Evolutionary conservation across 1,140 invertebrate genomes (phyloP).

Genomic region (Bombyx mandarina): DNA sequence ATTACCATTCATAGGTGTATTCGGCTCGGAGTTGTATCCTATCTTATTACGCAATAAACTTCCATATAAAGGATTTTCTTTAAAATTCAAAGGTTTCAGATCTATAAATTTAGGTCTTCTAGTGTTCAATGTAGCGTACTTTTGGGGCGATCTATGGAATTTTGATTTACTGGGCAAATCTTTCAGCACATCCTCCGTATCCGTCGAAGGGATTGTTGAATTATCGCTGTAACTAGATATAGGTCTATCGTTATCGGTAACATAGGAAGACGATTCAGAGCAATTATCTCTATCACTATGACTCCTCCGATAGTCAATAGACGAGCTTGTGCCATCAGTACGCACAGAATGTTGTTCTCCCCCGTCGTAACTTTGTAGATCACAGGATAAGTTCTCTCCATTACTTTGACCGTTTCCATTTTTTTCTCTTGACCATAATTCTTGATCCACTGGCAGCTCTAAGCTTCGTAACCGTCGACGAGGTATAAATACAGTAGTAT

Average conservation of each 20-base stretch:
- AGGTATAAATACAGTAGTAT: slow-evolving; percentile 68
- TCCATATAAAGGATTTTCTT: slow-evolving; percentile 57
- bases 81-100: slow-evolving; percentile 37
- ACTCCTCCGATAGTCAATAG: slow-evolving; percentile 55
- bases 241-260: slow-evolving; percentile 62
- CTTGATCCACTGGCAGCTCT: slow-evolving; percentile 41
- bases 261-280: slow-evolving; percentile 62
- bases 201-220: slow-evolving; percentile 66
- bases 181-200: slow-evolving; percentile 63
- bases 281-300: slow-evolving; percentile 64
- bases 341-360: slow-evolving; percentile 59
- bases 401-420: slow-evolving; percentile 42
- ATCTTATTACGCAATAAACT: slow-evolving; percentile 61
- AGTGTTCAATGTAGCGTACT: slow-evolving; percentile 64
- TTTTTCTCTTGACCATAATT: slow-evolving; percentile 42
- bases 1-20: slow-evolving; percentile 47
- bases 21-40: slow-evolving; percentile 67
- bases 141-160: slow-evolving; percentile 66
- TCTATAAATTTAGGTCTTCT: slow-evolving; percentile 67
- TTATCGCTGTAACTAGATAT: slow-evolving; percentile 67
- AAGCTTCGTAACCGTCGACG: slow-evolving; percentile 51
- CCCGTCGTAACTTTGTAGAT: slow-evolving; percentile 48
- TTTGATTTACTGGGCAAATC: slow-evolving; percentile 64
- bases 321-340: slow-evolving; percentile 52
- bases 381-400: slow-evolving; percentile 48